Evolutionary conservation across 2,113 vertebrate species (phyloP).

Genomic region (Agelaius tricolor): DNA sequence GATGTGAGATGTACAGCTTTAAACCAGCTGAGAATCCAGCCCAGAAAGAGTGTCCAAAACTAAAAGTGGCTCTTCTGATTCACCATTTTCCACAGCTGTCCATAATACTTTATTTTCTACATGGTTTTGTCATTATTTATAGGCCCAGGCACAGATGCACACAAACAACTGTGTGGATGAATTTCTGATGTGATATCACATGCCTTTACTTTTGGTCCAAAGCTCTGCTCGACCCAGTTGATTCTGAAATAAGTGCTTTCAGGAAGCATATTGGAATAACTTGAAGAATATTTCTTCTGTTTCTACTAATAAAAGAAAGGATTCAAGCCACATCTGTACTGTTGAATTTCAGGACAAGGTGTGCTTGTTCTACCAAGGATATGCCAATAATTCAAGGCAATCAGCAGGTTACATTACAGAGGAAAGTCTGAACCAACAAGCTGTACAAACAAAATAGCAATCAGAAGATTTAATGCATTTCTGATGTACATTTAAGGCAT

Average conservation of each 20-base stretch:
- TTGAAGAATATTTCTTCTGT: conserved; percentile 24
- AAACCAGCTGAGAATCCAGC: background rate
- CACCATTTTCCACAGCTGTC: background rate
- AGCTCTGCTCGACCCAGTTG: background rate
- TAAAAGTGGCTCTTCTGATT: background rate
- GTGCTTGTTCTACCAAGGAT: conserved; percentile 79
- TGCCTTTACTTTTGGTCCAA: background rate
- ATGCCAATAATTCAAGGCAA: conserved; percentile 88
- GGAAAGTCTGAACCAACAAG: conserved; percentile 86
- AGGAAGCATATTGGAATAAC: background rate
- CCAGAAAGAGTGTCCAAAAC: background rate
- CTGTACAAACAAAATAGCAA: conserved; percentile 92
- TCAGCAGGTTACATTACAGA: conserved; percentile 84
- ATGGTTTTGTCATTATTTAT: background rate
- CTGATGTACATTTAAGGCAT: conserved; percentile 95
- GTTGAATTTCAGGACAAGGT: conserved; percentile 76
- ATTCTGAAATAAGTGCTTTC: background rate
- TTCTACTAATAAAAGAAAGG: conserved; percentile 52
- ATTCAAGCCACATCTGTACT: conserved; percentile 66
- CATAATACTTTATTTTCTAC: background rate
- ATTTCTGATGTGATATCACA: background rate
- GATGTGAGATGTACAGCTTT: background rate
- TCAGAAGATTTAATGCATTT: conserved; percentile 98
- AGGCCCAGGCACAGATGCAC: background rate
- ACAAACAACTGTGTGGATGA: background rate